These are phyloP conservation scores for Anagyrus pseudococci DNA, from an alignment of 2,888 invertebrate species.

Conservation along the genomic window DNA sequence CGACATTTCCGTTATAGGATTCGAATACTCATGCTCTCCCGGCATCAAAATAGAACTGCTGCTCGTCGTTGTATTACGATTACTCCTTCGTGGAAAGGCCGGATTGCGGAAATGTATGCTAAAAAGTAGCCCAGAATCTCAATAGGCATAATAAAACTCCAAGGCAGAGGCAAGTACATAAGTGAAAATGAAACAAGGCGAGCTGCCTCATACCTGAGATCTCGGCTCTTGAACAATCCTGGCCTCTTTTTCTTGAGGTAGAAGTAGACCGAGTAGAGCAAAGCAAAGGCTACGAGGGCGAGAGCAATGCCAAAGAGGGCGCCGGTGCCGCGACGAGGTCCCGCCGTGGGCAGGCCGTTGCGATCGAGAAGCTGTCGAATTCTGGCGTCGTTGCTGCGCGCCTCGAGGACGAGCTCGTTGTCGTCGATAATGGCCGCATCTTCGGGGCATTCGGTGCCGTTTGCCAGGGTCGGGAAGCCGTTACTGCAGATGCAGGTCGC, in stretches of 20 bases:
- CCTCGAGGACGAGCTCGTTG: not conserved
- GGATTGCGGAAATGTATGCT: slow-evolving; percentile 59
- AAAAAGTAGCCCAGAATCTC: slow-evolving; percentile 24
- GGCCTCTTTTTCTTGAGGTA: slow-evolving; percentile 47
- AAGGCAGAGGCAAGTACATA: not conserved
- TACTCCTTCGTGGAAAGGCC: slow-evolving; percentile 46
- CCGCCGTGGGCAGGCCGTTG: not conserved
- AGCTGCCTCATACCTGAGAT: slow-evolving; percentile 40
- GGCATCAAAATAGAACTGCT: slow-evolving; percentile 46
- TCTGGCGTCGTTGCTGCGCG: not conserved
- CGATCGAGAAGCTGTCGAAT: no score
- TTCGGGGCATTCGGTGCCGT: slow-evolving; percentile 34
- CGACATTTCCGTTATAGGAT: slow-evolving; percentile 46
- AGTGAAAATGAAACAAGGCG: not conserved
- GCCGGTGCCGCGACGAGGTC: slow-evolving; percentile 5
- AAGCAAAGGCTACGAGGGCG: slow-evolving; percentile 38
- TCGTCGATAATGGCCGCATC: not conserved
- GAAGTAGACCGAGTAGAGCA: slow-evolving; percentile 42
- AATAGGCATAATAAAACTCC: not conserved
- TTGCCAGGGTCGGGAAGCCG: slow-evolving; percentile 53
- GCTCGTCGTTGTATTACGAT: slow-evolving; percentile 36
- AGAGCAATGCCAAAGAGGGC: slow-evolving; percentile 42
- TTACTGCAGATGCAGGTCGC: slow-evolving; percentile 68
- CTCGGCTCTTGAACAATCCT: slow-evolving; percentile 35
- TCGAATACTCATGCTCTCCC: slow-evolving; percentile 57